phyloP scores from a whole-genome alignment of 2,888 invertebrate genomes.

The Matsumyia berberina region DNA sequence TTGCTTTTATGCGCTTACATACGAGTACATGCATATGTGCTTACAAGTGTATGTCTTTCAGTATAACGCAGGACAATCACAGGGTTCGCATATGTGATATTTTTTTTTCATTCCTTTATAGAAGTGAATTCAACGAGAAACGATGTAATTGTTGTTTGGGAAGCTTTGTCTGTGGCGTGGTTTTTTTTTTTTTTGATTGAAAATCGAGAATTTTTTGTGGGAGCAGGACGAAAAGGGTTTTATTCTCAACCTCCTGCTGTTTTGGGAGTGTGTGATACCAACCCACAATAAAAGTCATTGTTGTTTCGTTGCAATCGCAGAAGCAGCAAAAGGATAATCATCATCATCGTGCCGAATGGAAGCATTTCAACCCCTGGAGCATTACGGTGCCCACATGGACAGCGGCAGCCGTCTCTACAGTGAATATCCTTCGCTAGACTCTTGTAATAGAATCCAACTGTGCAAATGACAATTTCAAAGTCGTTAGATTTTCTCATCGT shows the following conservation, averaged over 20 bases:
- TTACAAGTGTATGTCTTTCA: no score
- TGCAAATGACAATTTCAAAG: slow-evolving; percentile 66
- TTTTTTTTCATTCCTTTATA: slow-evolving; percentile 10
- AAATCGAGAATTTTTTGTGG: slow-evolving; percentile 52
- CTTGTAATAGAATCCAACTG: slow-evolving; percentile 70
- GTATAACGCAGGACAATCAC: slow-evolving; percentile 23
- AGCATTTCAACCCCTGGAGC: slow-evolving; percentile 38
- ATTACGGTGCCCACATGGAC: slow-evolving; percentile 25
- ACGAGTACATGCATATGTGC: no score
- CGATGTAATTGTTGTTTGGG: slow-evolving; percentile 45
- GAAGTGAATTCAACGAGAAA: slow-evolving; percentile 48
- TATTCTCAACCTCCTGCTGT: slow-evolving; percentile 47
- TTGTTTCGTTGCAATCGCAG: slow-evolving; percentile 30
- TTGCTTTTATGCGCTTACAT: slow-evolving; percentile 17
- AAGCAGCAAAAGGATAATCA: slow-evolving; percentile 47
- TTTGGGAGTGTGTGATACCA: slow-evolving; percentile 22
- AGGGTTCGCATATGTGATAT: slow-evolving; percentile 12
- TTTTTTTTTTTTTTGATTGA: slow-evolving; percentile 26
- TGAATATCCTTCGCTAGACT: slow-evolving; percentile 53
- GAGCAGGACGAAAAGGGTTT: slow-evolving; percentile 32
- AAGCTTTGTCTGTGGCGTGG: slow-evolving; percentile 10
- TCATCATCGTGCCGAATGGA: slow-evolving; percentile 39
- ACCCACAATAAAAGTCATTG: slow-evolving; percentile 56
- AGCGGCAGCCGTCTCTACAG: slow-evolving; percentile 37
- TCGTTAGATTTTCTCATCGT: slow-evolving; percentile 66